A percentile compares a stretch with the other conserved stretches of the same genome.
phyloP scores from a whole-genome alignment of 2,888 invertebrate species.

The Parapristionchus giblindavisi region DNA sequence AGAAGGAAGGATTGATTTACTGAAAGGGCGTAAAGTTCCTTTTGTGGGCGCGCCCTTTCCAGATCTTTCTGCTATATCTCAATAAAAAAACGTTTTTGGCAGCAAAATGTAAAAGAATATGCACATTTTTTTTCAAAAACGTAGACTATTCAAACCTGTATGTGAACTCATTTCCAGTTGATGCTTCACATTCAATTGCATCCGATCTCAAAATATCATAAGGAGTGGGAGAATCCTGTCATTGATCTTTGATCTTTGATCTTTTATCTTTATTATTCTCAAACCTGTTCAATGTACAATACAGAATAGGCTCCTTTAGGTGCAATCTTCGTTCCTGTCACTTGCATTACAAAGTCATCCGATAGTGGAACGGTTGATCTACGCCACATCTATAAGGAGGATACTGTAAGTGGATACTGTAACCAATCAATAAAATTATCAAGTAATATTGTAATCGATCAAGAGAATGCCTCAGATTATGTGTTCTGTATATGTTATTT shows the following conservation, averaged over 20 bases:
- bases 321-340: slow-evolving; percentile 61
- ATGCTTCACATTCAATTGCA: slow-evolving; percentile 64
- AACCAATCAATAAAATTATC: too few relatives aligned
- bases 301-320: slow-evolving; percentile 62
- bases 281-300: slow-evolving; percentile 64
- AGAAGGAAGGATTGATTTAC: too few relatives aligned
- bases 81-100: too few relatives aligned
- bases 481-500: too few relatives aligned
- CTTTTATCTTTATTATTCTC: slow-evolving; percentile 39
- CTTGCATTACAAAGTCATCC: slow-evolving; percentile 57
- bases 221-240: slow-evolving; percentile 39
- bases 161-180: slow-evolving; percentile 56
- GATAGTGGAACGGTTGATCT: slow-evolving; percentile 53
- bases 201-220: slow-evolving; percentile 63
- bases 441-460: too few relatives aligned
- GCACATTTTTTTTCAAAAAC: not conserved
- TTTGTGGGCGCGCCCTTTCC: too few relatives aligned
- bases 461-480: too few relatives aligned
- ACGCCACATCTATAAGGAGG: slow-evolving; percentile 65
- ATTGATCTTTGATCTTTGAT: slow-evolving; percentile 1
- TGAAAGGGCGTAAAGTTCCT: too few relatives aligned
- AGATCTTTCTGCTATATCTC: too few relatives aligned
- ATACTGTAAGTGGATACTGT: too few relatives aligned
- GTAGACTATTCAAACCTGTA: slow-evolving; percentile 56
- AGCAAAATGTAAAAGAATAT: too few relatives aligned